Percentiles rank a stretch among this genome's conserved stretches.
Conservation (phyloP, 2,888 invertebrate species). For the Notodromas monacha region DNA sequence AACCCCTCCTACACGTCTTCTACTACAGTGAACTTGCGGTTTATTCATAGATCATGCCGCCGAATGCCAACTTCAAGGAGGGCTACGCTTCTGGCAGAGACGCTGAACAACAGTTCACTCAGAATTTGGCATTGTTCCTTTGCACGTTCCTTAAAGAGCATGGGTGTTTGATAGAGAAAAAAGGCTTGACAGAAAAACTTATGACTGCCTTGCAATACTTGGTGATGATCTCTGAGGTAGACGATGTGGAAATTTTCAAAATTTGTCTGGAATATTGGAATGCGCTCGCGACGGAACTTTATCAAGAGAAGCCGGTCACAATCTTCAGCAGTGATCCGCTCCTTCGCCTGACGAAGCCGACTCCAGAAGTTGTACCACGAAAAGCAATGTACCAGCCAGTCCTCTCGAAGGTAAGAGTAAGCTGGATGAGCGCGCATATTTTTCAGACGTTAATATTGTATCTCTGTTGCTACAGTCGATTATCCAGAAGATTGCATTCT, state of each 20-base stretch:
- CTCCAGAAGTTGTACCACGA: slow-evolving; percentile 14
- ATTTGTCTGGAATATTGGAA: slow-evolving; percentile 99
- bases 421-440: too few species aligned
- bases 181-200: slow-evolving; percentile 36
- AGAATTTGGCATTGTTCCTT: slow-evolving; percentile 83
- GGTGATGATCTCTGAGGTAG: slow-evolving; percentile 78
- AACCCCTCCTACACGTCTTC: slow-evolving; percentile 6
- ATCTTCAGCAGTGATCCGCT: slow-evolving; percentile 19
- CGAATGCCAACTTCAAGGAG: slow-evolving; percentile 61
- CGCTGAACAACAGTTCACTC: slow-evolving; percentile 93
- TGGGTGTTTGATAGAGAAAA: slow-evolving; percentile 51
- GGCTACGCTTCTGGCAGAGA: slow-evolving; percentile 77
- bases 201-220: slow-evolving; percentile 49
- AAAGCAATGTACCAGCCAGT: slow-evolving; percentile 17
- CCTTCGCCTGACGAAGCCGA: slow-evolving; percentile 14
- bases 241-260: slow-evolving; percentile 97
- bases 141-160: slow-evolving; percentile 90
- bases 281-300: slow-evolving; percentile 59
- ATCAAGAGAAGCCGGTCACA: slow-evolving; percentile 38
- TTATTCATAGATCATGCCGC: slow-evolving; percentile 36
- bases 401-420: slow-evolving; percentile 15
- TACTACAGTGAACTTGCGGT: slow-evolving; percentile 5
- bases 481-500: too few species aligned
- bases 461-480: too few species aligned
- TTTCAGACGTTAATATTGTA: too few species aligned